phyloP scores from a whole-genome alignment of 2,113 vertebrate species.

The Recurvirostra avosetta region DNA sequence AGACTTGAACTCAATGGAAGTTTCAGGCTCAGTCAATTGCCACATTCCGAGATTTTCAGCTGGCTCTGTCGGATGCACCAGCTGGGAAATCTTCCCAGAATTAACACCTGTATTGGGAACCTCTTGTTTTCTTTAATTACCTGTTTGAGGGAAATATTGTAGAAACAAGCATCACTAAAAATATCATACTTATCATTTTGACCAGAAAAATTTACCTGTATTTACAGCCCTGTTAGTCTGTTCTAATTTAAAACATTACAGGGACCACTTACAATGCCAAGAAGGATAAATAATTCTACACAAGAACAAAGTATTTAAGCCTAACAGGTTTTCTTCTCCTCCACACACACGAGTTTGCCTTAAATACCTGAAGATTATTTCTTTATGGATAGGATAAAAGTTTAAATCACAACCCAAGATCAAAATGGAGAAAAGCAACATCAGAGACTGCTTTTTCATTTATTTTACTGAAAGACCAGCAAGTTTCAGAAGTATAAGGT shows the following conservation, averaged over 20 bases:
- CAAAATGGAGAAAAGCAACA: not conserved
- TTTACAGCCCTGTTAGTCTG: not conserved
- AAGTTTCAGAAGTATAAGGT: not conserved
- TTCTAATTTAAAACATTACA: not conserved
- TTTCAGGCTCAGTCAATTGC: not conserved
- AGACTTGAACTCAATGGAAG: not conserved
- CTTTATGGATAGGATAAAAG: not conserved
- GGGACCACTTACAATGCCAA: not conserved
- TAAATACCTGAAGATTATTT: not conserved
- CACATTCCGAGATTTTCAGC: not conserved
- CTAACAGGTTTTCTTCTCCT: fast-evolving
- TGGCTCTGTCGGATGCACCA: not conserved
- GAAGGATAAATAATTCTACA: not conserved
- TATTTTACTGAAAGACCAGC: not conserved
- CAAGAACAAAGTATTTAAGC: not conserved
- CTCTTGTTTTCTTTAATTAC: not conserved
- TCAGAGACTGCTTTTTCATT: not conserved
- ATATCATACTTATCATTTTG: not conserved
- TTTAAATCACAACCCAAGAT: not conserved
- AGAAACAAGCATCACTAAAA: not conserved
- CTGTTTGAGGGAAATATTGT: not conserved
- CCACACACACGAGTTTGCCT: not conserved
- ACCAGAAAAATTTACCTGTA: not conserved
- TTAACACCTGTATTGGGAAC: not conserved
- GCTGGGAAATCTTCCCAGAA: not conserved